Evolutionary conservation across 1,140 invertebrate genomes (phyloP), one percentile per base, ranked within the genome.

Genomic region (Luehdorfia chinensis): DNA sequence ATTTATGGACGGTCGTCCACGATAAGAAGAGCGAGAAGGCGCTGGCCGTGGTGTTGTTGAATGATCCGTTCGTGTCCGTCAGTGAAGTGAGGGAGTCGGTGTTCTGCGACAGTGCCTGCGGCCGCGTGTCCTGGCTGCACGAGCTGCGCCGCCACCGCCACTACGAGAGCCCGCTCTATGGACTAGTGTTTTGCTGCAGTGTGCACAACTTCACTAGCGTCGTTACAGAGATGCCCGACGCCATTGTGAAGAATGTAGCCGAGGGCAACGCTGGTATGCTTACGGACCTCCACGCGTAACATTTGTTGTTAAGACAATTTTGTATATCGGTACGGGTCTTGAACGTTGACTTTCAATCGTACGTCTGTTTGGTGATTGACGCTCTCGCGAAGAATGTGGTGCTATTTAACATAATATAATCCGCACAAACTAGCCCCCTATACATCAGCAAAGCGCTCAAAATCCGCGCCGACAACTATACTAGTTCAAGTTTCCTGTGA

Each of bases 91-190:
- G 70, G 33, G 66, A 70, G 7, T 47, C 68, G 0, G 77, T 86
- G 50, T 83, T 85, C 52, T 87, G 86, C 55, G 77, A 79, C 34
- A 87, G 86, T 60, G 55, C 59, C 44, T 87, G 86, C 55, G 55
- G 56, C 13, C 57, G 62, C 41, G 60, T 72, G 32, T 7, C 50
- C 4, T 87, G 85, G 85, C 55, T 83, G 46, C 66, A 50, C 21
- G 64, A 72, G 47, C 64, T 83, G 54, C 57, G 65, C 2, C 50
- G 55, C 2, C 60, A 72, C 33, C 64, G 74, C 9, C 62, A 68
- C 59, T 87, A 77, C 64, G 85, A 87, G 71, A 51, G 48, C 19
- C 65, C 77, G 15, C 46, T 67, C 25, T 66, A 71, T 31, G 84
- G 85, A 8, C 66, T 87, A 2, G 53, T 69, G 4, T 85, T 87